Base-by-base conservation (phyloP, 2,888 invertebrate genomes). In the Cloeon dipterum region DNA sequence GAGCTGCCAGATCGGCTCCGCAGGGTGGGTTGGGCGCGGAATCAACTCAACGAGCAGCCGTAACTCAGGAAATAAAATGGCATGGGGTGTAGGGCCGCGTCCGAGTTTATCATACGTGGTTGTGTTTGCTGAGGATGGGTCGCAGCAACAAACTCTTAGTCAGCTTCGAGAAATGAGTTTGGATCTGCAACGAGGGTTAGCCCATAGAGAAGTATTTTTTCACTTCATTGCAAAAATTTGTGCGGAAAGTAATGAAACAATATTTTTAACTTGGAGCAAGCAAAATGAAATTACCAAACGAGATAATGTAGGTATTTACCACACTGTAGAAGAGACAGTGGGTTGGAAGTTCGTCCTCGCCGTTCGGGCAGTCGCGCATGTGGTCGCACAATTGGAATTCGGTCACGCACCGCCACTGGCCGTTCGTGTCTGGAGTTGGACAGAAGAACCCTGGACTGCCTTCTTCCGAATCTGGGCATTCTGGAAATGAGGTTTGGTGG, bases 361-460 rank as follows among this genome's bases (percentile, higher is more conserved):
- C 37, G 34, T 37, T 37, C 5, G 37, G 37, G 14, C 37, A 37
- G 20, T 37, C 18, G 11, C 18, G 10, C 37, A 34, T 37, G 18
- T 26, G 29, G 21, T 37, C 37, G 17, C 37, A 37, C 29, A 37
- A 37, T 16, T 37, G 37, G 16, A 14, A 18, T 14, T 37, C 37
- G 4, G 5, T 18, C 5, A 37, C 13, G 14, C 37, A 37, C n/a
- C 16, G 5, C 37, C 37, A 37, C 4, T 18, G n/a, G 11, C 26
- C 37, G 13, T 4, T 8, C 16, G n/a, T 14, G 20, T 37, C 32
- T 16, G 37, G 37, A 4, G 37, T 18, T 4, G 37, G 37, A 18
- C 37, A 37, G 37, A 34, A 37, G 19, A 35, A 37, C 13, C 16
- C 29, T 7, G 29, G 5, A 7, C n/a, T 16, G 7, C 29, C 29